A percentile compares a stretch with the other conserved stretches of the same genome.
Evolutionary conservation across 2,888 invertebrate genomes (phyloP).

Genomic region (Ormyrus thymus): DNA sequence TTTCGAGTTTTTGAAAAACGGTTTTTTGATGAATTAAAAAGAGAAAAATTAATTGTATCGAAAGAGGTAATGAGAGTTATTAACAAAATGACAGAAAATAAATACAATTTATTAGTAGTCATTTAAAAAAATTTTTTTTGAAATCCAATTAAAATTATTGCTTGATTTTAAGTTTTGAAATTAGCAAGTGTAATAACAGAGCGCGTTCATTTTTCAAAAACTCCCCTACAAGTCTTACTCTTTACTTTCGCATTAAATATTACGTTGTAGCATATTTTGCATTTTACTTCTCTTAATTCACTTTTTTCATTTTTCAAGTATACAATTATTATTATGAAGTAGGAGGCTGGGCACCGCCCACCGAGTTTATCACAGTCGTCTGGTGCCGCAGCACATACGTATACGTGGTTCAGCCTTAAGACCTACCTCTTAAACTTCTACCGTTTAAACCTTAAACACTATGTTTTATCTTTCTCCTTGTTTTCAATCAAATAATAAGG

Average conservation of each 20-base stretch:
- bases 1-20: constrained; percentile 54
- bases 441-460: constrained; percentile 53
- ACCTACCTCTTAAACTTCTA: constrained; percentile 70
- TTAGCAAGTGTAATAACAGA: constrained; percentile 5
- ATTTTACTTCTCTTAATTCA: constrained; percentile 38
- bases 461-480: constrained; percentile 42
- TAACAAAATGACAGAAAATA: no score
- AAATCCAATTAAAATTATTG: no score
- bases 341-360: constrained; percentile 76
- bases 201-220: constrained; percentile 50
- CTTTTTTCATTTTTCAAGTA: constrained; percentile 61
- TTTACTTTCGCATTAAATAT: constrained; percentile 45
- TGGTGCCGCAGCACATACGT: constrained; percentile 76
- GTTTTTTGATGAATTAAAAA: not conserved
- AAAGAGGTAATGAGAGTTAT: no score
- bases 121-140: no score
- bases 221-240: constrained; percentile 36
- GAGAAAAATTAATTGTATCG: no score
- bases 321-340: constrained; percentile 73
- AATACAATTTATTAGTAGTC: no score
- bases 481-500: constrained; percentile 46
- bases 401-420: constrained; percentile 76
- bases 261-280: constrained; percentile 52
- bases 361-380: constrained; percentile 75
- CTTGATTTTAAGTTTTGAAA: not conserved